Evolutionary conservation across 1,140 invertebrate genomes (phyloP).

Genomic region (Tyrophagus putrescentiae): DNA sequence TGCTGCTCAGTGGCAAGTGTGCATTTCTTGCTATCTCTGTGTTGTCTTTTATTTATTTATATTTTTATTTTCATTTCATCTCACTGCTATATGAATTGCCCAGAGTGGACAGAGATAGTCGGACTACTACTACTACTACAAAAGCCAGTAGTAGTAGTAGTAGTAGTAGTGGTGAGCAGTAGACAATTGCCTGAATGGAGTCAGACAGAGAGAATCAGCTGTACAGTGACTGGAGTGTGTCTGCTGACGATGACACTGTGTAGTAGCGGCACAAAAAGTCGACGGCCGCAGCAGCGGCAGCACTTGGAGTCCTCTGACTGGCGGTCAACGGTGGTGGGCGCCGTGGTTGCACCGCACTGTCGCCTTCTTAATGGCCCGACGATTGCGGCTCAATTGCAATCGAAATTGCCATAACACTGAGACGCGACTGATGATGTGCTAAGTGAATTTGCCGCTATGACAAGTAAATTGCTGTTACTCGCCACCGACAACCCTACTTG

Average conservation of each 20-base stretch:
- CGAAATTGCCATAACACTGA: slow-evolving; percentile 6
- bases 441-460: slow-evolving; percentile 14
- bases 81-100: background rate
- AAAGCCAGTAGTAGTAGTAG: too few species aligned
- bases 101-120: background rate
- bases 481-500: too few species aligned
- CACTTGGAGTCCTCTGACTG: background rate
- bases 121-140: too few species aligned
- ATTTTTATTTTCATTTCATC: background rate
- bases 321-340: background rate
- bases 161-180: too few species aligned
- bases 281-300: background rate
- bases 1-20: slow-evolving; percentile 1
- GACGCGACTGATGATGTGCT: background rate
- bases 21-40: too few species aligned
- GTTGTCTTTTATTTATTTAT: background rate
- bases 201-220: too few species aligned
- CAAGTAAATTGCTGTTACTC: slow-evolving; percentile 14
- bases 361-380: slow-evolving; percentile 1
- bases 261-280: too few species aligned
- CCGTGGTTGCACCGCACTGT: background rate
- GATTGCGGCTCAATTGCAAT: slow-evolving; percentile 11
- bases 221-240: too few species aligned
- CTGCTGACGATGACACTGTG: too few species aligned
- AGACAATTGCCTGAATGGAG: too few species aligned